These are phyloP conservation scores for Falco berigora DNA, from an alignment of 2,797 vertebrate genomes.

Conservation along the genomic window DNA sequence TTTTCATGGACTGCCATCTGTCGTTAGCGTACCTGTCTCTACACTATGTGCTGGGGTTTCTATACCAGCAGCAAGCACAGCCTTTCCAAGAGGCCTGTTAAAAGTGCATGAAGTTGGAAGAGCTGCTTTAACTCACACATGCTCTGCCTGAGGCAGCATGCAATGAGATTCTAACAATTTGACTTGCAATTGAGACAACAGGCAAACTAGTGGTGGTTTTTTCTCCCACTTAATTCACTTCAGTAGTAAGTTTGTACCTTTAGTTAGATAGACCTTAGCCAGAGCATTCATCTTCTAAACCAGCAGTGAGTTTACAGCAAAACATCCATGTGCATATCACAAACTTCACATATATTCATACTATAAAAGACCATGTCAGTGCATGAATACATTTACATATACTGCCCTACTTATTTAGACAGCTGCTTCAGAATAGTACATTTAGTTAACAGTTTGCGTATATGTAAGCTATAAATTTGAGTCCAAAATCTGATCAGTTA, in stretches of 20 bases:
- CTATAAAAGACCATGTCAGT: neutral
- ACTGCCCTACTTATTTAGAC: neutral
- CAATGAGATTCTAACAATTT: neutral
- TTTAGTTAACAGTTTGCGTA: neutral
- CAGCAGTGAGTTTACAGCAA: neutral
- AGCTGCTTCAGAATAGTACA: neutral
- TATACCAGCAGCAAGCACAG: neutral
- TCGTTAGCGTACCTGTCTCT: neutral
- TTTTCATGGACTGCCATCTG: conserved; percentile 48
- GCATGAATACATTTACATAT: neutral
- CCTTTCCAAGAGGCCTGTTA: neutral
- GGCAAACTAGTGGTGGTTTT: neutral
- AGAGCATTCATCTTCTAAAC: neutral
- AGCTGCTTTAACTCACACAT: neutral
- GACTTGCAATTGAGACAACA: neutral
- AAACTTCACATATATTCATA: neutral
- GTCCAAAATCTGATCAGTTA: neutral
- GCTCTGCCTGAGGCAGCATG: neutral
- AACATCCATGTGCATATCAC: neutral
- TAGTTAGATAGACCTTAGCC: neutral
- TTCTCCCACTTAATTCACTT: neutral
- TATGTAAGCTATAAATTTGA: neutral
- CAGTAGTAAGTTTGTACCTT: neutral
- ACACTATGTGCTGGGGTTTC: neutral
- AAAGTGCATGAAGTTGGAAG: neutral